Conservation (phyloP, 1,140 invertebrate genomes). For the Drosophila sechellia region DNA sequence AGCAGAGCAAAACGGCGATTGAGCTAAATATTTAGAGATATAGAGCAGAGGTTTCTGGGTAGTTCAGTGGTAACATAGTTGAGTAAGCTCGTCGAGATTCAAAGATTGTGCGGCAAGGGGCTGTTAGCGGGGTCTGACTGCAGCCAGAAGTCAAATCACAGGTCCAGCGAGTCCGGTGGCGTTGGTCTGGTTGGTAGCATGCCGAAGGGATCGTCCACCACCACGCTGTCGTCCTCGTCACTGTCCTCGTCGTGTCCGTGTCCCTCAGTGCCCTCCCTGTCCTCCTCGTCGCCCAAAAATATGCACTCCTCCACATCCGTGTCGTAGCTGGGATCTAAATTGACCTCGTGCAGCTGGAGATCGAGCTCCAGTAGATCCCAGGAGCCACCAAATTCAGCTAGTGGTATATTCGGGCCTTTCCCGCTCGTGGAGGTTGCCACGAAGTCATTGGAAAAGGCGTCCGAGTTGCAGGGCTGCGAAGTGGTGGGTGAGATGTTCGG, state of each 20-base stretch:
- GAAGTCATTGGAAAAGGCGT: slow-evolving; percentile 84
- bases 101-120: slow-evolving; percentile 56
- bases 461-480: slow-evolving; percentile 81
- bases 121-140: slow-evolving; percentile 38
- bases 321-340: slow-evolving; percentile 82
- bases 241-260: slow-evolving; percentile 81
- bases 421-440: slow-evolving; percentile 43
- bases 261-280: slow-evolving; percentile 13
- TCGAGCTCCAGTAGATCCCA: slow-evolving; percentile 83
- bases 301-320: slow-evolving; percentile 87
- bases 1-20: slow-evolving; percentile 22
- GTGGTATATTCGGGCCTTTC: slow-evolving; percentile 49
- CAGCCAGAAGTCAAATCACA: slow-evolving; percentile 84
- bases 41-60: slow-evolving; percentile 2
- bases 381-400: slow-evolving; percentile 81
- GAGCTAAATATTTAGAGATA: slow-evolving; percentile 7
- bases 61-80: slow-evolving; percentile 50
- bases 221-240: slow-evolving; percentile 64
- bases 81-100: slow-evolving; percentile 64
- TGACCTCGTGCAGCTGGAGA: slow-evolving; percentile 82
- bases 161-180: slow-evolving; percentile 84
- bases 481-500: slow-evolving; percentile 87
- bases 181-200: slow-evolving; percentile 81
- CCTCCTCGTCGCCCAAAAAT: slow-evolving; percentile 85
- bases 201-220: slow-evolving; percentile 81